Conservation (phyloP, 1,140 invertebrate species). For the Zaprionus nigranus region DNA sequence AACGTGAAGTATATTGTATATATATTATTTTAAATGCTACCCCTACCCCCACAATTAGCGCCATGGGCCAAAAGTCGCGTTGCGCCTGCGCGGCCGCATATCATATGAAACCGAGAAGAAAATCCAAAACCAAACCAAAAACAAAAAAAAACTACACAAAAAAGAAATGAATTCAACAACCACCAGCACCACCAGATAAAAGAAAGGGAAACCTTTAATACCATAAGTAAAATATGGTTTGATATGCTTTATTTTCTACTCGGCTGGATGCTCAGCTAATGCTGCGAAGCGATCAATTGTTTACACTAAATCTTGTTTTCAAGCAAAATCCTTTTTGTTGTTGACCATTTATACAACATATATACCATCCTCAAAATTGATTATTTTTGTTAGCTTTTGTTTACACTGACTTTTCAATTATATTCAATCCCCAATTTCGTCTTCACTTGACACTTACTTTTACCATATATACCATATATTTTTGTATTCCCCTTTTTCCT, state of each 20-base stretch:
- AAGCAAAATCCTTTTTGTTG: slow-evolving; percentile 45
- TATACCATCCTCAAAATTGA: slow-evolving; percentile 17
- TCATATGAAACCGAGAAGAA: slow-evolving; percentile 48
- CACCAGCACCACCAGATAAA: slow-evolving; percentile 41
- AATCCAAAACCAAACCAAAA: slow-evolving; percentile 22
- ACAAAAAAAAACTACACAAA: slow-evolving; percentile 13
- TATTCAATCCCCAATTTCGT: slow-evolving; percentile 24
- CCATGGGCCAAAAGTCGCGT: slow-evolving; percentile 59
- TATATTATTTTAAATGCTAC: slow-evolving; percentile 51
- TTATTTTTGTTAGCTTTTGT: slow-evolving; percentile 24
- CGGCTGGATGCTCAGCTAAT: slow-evolving; percentile 2
- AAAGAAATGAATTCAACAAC: slow-evolving; percentile 59
- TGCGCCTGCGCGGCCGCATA: slow-evolving; percentile 72
- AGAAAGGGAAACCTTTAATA: slow-evolving; percentile 32
- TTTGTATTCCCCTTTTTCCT: slow-evolving; percentile 38
- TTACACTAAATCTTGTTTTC: background rate
- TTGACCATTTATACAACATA: slow-evolving; percentile 25
- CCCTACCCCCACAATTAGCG: slow-evolving; percentile 28
- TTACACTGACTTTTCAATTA: slow-evolving; percentile 31
- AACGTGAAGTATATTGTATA: slow-evolving; percentile 42
- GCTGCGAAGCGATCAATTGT: slow-evolving; percentile 1
- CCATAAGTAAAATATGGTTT: slow-evolving; percentile 17
- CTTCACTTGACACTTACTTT: slow-evolving; percentile 4
- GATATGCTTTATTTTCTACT: slow-evolving; percentile 19
- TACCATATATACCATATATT: slow-evolving; percentile 2